Conservation (phyloP, 2,888 invertebrate genomes). For the Callimorpha dominula region DNA sequence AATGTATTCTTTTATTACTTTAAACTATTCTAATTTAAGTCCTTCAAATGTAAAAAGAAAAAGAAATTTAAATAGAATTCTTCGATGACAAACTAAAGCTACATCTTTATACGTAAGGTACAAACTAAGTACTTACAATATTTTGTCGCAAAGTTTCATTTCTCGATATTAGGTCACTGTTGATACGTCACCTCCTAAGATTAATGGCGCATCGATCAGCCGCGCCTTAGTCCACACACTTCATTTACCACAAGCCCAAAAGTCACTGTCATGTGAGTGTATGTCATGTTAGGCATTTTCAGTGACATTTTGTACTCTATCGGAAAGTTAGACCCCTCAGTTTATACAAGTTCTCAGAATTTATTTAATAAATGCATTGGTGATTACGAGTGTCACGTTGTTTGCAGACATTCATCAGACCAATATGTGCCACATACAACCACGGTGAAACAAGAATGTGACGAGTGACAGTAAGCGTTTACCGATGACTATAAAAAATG, state of each 20-base stretch:
- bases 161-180: slow-evolving; percentile 15
- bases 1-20: too few species aligned
- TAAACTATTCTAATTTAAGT: too few species aligned
- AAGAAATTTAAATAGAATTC: too few species aligned
- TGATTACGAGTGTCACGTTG: background rate
- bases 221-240: slow-evolving; percentile 40
- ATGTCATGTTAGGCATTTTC: slow-evolving; percentile 16
- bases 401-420: background rate
- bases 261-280: slow-evolving; percentile 22
- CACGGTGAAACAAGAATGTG: background rate
- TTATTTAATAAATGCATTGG: background rate
- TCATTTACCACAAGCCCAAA: slow-evolving; percentile 36
- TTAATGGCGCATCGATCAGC: slow-evolving; percentile 44
- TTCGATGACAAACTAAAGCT: background rate
- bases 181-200: slow-evolving; percentile 35
- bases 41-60: too few species aligned
- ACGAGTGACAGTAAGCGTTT: background rate
- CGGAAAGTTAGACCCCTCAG: background rate
- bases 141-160: slow-evolving; percentile 10
- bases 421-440: background rate
- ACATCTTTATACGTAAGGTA: background rate
- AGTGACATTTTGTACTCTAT: slow-evolving; percentile 2
- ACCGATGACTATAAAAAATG: too few species aligned
- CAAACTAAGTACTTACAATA: background rate
- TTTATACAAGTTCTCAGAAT: background rate